phyloP scores from a whole-genome alignment of 2,797 vertebrate species.

The Antennarius maculatus region DNA sequence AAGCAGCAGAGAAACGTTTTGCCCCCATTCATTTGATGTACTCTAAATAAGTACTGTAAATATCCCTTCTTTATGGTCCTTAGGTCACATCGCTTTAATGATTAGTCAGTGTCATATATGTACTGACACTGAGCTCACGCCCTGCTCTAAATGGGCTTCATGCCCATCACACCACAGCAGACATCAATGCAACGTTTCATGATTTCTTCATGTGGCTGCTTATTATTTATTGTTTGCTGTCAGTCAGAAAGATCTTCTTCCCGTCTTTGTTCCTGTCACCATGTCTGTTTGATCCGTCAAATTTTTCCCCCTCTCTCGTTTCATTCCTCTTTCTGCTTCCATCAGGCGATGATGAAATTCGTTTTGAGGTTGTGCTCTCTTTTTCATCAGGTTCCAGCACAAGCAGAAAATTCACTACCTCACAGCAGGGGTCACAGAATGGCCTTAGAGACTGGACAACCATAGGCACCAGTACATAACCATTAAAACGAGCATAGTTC shows the following conservation, averaged over 20 bases:
- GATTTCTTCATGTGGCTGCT: neutral
- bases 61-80: conserved; percentile 8
- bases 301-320: conserved; percentile 10
- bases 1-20: too few relatives aligned
- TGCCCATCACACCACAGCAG: neutral
- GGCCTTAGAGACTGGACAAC: neutral
- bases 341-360: conserved; percentile 26
- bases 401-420: neutral
- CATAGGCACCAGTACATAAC: neutral
- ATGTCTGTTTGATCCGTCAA: conserved; percentile 33
- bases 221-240: neutral
- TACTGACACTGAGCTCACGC: neutral
- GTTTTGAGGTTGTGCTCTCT: conserved; percentile 27
- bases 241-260: conserved; percentile 23
- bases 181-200: neutral
- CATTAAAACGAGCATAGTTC: too few relatives aligned
- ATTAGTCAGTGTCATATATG: conserved; percentile 3
- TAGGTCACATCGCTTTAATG: conserved; percentile 22
- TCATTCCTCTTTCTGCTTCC: conserved; percentile 21
- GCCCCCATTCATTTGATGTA: too few relatives aligned
- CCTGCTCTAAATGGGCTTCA: conserved; percentile 19
- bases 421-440: conserved; percentile 10
- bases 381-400: conserved; percentile 11
- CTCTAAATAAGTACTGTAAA: conserved; percentile 8
- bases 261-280: conserved; percentile 25